Evolutionary conservation across 2,113 vertebrate genomes (phyloP), one percentile per base, ranked within the genome.

Genomic region (Hemiprocne comata): DNA sequence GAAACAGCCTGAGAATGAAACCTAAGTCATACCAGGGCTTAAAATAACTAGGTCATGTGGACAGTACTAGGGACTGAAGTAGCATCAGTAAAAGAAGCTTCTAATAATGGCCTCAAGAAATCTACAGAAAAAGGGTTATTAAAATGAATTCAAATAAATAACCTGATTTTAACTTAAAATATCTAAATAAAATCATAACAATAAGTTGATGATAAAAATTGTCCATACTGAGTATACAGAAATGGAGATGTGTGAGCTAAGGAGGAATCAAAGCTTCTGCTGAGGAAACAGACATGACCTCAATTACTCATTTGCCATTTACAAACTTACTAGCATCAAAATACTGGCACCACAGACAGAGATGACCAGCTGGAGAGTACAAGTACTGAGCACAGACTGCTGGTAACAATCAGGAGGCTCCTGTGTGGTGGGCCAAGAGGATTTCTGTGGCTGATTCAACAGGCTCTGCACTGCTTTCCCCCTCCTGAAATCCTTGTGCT

Each of bases 1-100:
- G 93, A 69, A 96, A 95, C 46, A 97, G 95, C 92, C 87, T 91
- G 97, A 96, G 95, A 97, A 96, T 92, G 90, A 95, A 97, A 96
- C 85, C 88, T 10, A 76, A 91, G 66, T 94, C 95, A 88, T 34
- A 85, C 77, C 23, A 90, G 38, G 55, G 89, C 95, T 97, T 97
- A 97, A 93, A 97, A 91, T 97, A 98, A 97, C 95, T 96, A 92
- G 97, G 96, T 97, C 95, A 97, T 81, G 80, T 84, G 96, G 90
- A 75, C 85, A 94, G 83, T 5, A 87, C 61, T 91, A 36, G 96
- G 92, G 96, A 10, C 29, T 85, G 77, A 65, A 91, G 89, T 34
- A 70, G 87, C 81, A 87, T 64, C 90, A 94, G 75, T 55, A 73
- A 70, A 66, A 92, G 92, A 29, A 85, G 80, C 76, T 96, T 92